Percentiles rank a stretch among this genome's conserved stretches.
phyloP scores from a whole-genome alignment of 2,113 vertebrate genomes.

The Carassius carassius region DNA sequence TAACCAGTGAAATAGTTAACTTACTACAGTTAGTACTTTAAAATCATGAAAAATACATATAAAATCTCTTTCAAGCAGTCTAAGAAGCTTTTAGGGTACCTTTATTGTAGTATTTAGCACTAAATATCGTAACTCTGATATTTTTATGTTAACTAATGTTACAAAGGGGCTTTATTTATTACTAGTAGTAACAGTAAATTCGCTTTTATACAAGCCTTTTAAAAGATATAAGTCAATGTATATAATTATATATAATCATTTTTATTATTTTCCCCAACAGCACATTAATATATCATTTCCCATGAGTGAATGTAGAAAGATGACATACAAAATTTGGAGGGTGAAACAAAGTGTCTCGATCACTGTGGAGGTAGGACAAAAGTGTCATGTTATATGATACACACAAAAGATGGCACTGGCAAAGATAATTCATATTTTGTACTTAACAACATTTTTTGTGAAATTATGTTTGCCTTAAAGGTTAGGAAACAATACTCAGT shows the following conservation, averaged over 20 bases:
- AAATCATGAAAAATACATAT: background rate
- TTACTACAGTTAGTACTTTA: background rate
- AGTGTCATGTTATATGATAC: slow-evolving; percentile 27
- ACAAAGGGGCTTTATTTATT: background rate
- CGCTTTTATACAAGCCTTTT: no score
- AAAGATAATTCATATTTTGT: slow-evolving; percentile 18
- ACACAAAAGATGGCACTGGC: slow-evolving; percentile 39
- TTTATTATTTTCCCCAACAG: slow-evolving; percentile 46
- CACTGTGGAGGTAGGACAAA: slow-evolving; percentile 48
- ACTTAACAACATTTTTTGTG: background rate
- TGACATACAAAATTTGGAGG: slow-evolving; percentile 40
- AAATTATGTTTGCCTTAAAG: slow-evolving; percentile 21
- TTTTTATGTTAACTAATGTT: no score
- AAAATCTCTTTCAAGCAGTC: background rate
- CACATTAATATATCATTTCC: slow-evolving; percentile 35
- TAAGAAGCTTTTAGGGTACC: background rate
- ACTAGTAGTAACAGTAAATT: background rate
- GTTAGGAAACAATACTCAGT: slow-evolving; percentile 33
- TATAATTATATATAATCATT: slow-evolving; percentile 18
- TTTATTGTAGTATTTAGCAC: no score
- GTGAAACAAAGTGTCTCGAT: slow-evolving; percentile 47
- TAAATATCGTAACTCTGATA: no score
- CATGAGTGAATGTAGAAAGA: background rate
- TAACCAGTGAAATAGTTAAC: background rate
- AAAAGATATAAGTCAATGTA: background rate